Evolutionary conservation across 2,113 vertebrate genomes (phyloP).

Genomic region (Muscicapa adusta): DNA sequence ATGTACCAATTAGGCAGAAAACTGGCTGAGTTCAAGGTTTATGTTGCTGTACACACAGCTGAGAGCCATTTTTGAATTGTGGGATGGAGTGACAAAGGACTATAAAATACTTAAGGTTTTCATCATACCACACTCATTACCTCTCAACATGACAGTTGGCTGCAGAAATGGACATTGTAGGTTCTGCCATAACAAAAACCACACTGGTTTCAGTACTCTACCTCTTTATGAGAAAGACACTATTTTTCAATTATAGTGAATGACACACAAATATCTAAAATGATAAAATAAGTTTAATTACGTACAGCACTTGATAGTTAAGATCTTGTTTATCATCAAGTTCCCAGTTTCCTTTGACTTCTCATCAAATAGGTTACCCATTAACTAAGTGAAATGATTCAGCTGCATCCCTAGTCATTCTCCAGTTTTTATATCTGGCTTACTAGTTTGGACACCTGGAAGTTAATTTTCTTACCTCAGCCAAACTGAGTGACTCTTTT

Average conservation of each 20-base stretch:
- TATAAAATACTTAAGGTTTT: neutral
- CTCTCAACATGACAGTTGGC: neutral
- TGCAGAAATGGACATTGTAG: neutral
- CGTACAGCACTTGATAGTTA: conserved; percentile 49
- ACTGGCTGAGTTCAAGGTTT: neutral
- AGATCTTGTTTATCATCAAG: conserved; percentile 58
- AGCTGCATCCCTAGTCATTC: conserved; percentile 38
- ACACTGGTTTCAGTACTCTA: neutral
- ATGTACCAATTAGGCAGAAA: neutral
- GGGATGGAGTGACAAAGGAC: neutral
- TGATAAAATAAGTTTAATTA: conserved; percentile 54
- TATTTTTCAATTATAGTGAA: conserved; percentile 26
- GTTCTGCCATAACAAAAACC: neutral
- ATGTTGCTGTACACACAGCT: neutral
- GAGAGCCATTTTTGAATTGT: neutral
- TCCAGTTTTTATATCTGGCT: conserved; percentile 29
- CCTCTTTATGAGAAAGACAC: neutral
- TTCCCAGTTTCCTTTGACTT: conserved; percentile 48
- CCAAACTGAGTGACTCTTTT: neutral
- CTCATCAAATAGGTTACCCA: conserved; percentile 46
- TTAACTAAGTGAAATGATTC: conserved; percentile 40
- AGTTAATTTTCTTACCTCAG: conserved; percentile 19
- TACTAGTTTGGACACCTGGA: neutral
- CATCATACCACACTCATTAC: neutral
- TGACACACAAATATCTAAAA: conserved; percentile 57